Conservation (phyloP, 2,797 vertebrate genomes). For the Poecilia wingei region DNA sequence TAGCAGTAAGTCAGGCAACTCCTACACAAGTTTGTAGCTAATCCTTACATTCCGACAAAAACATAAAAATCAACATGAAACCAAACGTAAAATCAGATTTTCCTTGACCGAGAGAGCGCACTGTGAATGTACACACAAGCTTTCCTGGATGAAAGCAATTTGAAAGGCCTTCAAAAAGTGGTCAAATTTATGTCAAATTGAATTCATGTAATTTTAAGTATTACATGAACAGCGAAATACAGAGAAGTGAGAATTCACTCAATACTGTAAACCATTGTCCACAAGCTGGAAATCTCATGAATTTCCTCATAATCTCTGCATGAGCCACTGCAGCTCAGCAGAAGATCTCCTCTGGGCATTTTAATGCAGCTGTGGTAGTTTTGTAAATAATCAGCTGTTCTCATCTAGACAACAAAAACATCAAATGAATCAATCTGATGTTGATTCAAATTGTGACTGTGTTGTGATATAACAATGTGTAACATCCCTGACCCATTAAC, state of each 20-base stretch:
- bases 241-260: background rate
- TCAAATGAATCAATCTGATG: slow-evolving; percentile 8
- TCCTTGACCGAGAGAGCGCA: background rate
- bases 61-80: background rate
- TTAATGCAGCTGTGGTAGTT: background rate
- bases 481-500: background rate
- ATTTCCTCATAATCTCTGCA: background rate
- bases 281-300: slow-evolving; percentile 29
- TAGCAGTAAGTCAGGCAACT: background rate
- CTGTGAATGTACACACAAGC: background rate
- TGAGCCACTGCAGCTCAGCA: background rate
- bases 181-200: background rate
- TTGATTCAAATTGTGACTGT: no score
- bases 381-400: background rate
- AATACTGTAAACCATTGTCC: background rate
- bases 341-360: background rate
- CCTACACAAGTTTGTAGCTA: no score
- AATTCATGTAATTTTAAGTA: background rate
- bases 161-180: background rate
- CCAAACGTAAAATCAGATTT: background rate
- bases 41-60: background rate
- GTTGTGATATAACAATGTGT: background rate
- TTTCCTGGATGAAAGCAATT: background rate
- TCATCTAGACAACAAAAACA: background rate
- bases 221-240: background rate